Conservation (phyloP, 2,113 vertebrate species). For the Greenwoodochromis staneri region DNA sequence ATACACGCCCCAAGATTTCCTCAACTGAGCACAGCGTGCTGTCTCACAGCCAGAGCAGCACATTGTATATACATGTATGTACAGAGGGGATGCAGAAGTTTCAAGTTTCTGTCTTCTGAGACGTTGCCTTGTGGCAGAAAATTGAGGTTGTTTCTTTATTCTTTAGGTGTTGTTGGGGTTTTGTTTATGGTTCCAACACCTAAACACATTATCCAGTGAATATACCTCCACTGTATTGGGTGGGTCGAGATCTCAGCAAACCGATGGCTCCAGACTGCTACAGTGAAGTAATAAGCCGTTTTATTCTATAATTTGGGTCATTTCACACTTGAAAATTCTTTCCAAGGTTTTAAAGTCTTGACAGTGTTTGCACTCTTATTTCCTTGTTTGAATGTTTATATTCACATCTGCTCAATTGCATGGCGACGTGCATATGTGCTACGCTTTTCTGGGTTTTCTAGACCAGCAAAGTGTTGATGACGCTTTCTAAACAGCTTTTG, state of each 20-base stretch:
- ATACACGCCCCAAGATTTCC: constrained; percentile 11
- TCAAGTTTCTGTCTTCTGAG: not conserved
- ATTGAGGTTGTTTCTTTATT: not conserved
- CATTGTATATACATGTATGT: not conserved
- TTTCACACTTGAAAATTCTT: not conserved
- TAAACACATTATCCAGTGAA: not conserved
- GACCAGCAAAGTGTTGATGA: not conserved
- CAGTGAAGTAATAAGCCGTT: not conserved
- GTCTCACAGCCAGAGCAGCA: not conserved
- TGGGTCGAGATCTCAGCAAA: not conserved
- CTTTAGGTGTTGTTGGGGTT: not conserved
- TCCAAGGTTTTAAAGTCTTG: not conserved
- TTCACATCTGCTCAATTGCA: not conserved
- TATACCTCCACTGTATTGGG: not conserved
- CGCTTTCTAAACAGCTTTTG: not conserved
- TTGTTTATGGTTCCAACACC: not conserved
- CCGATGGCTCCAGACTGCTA: not conserved
- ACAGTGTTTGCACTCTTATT: not conserved
- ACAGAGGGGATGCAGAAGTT: not conserved
- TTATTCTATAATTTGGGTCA: not conserved
- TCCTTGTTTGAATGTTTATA: not conserved
- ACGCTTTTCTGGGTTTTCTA: not conserved
- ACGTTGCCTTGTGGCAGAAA: not conserved
- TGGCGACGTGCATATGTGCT: not conserved
- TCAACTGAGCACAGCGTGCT: not conserved